A percentile compares a stretch with the other conserved stretches of the same genome.
These are phyloP conservation scores for Lithodes maja DNA, from an alignment of 2,888 invertebrate genomes.

Conservation along the genomic window DNA sequence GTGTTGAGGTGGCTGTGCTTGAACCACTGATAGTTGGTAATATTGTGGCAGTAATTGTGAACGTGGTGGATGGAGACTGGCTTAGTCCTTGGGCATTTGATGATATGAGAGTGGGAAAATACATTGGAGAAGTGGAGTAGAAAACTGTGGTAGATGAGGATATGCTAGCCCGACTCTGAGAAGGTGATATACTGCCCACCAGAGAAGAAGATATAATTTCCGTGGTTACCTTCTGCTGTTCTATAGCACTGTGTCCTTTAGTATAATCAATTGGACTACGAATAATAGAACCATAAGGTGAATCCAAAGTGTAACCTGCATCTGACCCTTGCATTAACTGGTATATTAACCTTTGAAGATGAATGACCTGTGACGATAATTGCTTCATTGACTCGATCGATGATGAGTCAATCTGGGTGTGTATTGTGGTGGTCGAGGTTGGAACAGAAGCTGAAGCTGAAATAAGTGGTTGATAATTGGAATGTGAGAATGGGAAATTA, in stretches of 20 bases:
- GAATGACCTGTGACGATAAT: not conserved
- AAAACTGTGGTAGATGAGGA: too few relatives aligned
- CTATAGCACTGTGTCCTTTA: too few relatives aligned
- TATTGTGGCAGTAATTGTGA: conserved; percentile 2
- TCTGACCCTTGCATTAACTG: not conserved
- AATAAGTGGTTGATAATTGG: not conserved
- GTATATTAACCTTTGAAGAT: not conserved
- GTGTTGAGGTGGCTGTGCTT: not conserved
- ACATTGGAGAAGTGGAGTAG: too few relatives aligned
- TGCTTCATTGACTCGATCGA: not conserved
- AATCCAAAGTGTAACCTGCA: not conserved
- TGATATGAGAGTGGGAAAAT: too few relatives aligned
- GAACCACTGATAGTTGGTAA: not conserved
- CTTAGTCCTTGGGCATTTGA: too few relatives aligned
- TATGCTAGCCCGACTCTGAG: too few relatives aligned
- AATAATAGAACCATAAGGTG: not conserved
- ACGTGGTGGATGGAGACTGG: not conserved
- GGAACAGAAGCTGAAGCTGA: not conserved
- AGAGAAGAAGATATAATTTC: too few relatives aligned
- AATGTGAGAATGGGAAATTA: not conserved
- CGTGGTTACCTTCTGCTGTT: too few relatives aligned
- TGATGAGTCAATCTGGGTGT: not conserved
- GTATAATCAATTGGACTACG: too few relatives aligned
- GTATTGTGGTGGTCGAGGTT: not conserved
- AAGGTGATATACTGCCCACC: too few relatives aligned